Evolutionary conservation across 2,113 vertebrate species (phyloP).

Genomic region (Podarcis cretensis): DNA sequence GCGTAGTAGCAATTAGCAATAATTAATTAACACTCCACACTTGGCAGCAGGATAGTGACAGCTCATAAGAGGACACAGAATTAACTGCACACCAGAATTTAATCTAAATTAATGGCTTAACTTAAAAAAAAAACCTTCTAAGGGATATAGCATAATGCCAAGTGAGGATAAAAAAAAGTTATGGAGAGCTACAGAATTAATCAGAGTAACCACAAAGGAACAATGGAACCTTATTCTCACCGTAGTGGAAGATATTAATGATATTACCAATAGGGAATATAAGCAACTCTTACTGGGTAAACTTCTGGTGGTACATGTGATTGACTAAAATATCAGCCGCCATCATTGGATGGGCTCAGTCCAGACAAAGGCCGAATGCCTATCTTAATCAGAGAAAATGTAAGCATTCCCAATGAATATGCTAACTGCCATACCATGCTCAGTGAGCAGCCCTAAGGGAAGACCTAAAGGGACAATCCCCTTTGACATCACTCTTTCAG

Average conservation of each 20-base stretch:
- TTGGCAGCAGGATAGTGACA: slow-evolving; percentile 26
- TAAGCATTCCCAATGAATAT: neutral
- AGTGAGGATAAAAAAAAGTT: neutral
- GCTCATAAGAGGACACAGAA: slow-evolving; percentile 9
- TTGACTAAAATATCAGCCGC: neutral
- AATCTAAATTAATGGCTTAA: slow-evolving; percentile 24
- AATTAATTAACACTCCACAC: slow-evolving; percentile 33
- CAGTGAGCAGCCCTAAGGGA: neutral
- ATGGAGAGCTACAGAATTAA: neutral
- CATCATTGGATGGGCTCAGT: neutral
- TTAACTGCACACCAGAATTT: slow-evolving; percentile 19
- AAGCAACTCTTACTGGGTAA: neutral
- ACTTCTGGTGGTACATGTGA: neutral
- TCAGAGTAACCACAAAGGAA: neutral
- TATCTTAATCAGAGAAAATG: neutral
- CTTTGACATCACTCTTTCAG: neutral
- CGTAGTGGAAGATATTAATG: neutral
- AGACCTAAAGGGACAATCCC: neutral
- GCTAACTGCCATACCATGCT: neutral
- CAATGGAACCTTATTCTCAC: neutral
- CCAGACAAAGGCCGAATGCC: neutral
- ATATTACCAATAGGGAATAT: neutral
- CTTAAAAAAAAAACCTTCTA: neutral
- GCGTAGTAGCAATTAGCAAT: slow-evolving; percentile 18
- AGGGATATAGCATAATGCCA: neutral